Conservation (phyloP, 2,888 invertebrate genomes). For the Neoaliturus tenellus region DNA sequence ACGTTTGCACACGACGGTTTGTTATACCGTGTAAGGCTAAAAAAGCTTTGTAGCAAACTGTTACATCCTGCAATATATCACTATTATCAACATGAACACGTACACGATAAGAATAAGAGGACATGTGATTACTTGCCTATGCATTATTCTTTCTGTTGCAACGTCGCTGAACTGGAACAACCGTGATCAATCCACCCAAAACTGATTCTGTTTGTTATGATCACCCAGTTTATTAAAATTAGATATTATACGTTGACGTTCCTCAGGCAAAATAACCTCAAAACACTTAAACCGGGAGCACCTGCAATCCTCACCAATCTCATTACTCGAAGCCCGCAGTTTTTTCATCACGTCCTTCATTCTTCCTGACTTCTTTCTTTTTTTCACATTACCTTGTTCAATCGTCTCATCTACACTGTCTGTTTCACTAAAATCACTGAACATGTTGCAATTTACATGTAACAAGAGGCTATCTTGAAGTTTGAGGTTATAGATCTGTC, state of each 20-base stretch:
- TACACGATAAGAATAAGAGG: constrained; percentile 14
- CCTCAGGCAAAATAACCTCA: constrained; percentile 21
- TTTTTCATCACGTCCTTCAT: constrained; percentile 40
- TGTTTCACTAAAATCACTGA: constrained; percentile 51
- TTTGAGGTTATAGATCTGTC: too few relatives aligned
- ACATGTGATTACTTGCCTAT: constrained; percentile 11
- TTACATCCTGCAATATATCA: too few relatives aligned
- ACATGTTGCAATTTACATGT: background rate
- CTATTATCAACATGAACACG: too few relatives aligned
- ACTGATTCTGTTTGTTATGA: constrained; percentile 56
- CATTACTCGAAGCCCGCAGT: constrained; percentile 33
- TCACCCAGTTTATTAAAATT: constrained; percentile 48
- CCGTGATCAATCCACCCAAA: constrained; percentile 58
- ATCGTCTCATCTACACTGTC: constrained; percentile 38
- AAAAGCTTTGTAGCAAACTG: too few relatives aligned
- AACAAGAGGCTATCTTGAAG: constrained; percentile 6
- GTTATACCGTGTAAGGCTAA: too few relatives aligned
- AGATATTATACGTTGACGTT: constrained; percentile 41
- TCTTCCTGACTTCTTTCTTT: constrained; percentile 36
- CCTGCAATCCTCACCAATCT: constrained; percentile 33
- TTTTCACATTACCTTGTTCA: constrained; percentile 37
- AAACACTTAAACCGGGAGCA: constrained; percentile 24
- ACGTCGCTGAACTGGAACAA: constrained; percentile 50
- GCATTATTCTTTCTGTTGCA: constrained; percentile 36
- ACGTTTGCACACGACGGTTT: too few relatives aligned